Conservation (phyloP, 2,797 vertebrate species). For the Coregonus sp. region DNA sequence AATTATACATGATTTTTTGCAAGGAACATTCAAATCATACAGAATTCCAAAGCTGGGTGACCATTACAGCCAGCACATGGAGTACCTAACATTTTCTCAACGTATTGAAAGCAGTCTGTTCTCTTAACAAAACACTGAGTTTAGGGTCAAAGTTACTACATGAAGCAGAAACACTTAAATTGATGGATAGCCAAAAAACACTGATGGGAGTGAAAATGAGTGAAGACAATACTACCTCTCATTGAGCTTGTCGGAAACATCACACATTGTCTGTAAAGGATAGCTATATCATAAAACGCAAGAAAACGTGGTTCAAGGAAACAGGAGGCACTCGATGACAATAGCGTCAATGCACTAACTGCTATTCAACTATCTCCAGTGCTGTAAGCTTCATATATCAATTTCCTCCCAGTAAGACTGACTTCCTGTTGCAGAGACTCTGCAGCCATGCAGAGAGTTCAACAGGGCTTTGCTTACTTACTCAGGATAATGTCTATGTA, state of each 20-base stretch:
- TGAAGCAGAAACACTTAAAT: background rate
- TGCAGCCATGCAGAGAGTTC: constrained; percentile 11
- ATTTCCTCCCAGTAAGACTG: constrained; percentile 48
- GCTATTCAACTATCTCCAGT: constrained; percentile 4
- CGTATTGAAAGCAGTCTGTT: background rate
- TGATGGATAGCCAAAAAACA: background rate
- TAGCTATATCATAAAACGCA: constrained; percentile 22
- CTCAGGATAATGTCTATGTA: background rate
- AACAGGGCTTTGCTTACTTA: constrained; percentile 3
- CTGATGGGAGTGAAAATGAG: background rate
- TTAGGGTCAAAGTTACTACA: constrained; percentile 4
- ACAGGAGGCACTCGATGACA: constrained; percentile 21
- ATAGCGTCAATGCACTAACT: background rate
- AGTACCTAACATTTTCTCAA: no score
- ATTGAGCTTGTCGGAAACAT: no score
- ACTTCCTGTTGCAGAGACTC: constrained; percentile 1
- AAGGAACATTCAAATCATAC: background rate
- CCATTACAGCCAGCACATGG: background rate
- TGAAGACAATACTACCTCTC: background rate
- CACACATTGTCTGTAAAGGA: constrained; percentile 22
- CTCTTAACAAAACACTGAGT: background rate
- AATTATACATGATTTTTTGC: background rate
- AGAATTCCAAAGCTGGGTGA: background rate
- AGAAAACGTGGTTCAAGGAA: constrained; percentile 37
- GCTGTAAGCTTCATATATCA: constrained; percentile 7